Conservation (phyloP, 2,888 invertebrate species). For the Steinernema hermaphroditum region DNA sequence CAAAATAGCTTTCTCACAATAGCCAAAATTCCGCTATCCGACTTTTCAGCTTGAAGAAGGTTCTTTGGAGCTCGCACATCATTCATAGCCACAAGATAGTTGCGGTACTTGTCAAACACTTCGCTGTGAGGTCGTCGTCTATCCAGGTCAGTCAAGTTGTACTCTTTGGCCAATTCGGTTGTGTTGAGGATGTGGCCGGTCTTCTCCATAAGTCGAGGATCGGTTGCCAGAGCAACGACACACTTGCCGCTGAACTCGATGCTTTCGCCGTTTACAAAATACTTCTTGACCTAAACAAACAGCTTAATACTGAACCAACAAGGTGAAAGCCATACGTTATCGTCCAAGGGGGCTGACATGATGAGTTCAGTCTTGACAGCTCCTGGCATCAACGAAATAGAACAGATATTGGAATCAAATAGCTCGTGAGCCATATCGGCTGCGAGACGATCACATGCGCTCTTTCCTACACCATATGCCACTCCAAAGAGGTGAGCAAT, state of each 20-base stretch:
- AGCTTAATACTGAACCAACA: background rate
- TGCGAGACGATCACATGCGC: constrained; percentile 68
- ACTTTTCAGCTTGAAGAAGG: background rate
- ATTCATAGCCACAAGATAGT: background rate
- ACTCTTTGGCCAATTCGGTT: constrained; percentile 65
- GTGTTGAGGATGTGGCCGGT: constrained; percentile 64
- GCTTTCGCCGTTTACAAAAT: constrained; percentile 43
- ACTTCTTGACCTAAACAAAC: constrained; percentile 16
- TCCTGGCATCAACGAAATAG: constrained; percentile 69
- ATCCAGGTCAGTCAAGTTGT: constrained; percentile 66
- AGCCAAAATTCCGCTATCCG: too few relatives aligned
- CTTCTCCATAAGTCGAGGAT: constrained; percentile 62
- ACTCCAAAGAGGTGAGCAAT: constrained; percentile 68
- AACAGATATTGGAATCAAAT: constrained; percentile 57
- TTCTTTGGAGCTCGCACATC: constrained; percentile 15
- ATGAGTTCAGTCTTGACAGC: constrained; percentile 66
- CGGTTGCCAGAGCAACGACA: constrained; percentile 59
- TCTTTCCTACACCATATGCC: constrained; percentile 69
- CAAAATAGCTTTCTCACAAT: too few relatives aligned
- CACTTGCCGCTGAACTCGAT: constrained; percentile 53
- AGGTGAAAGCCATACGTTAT: background rate
- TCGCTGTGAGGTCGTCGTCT: constrained; percentile 47
- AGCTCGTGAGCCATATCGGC: constrained; percentile 69
- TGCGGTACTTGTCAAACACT: background rate
- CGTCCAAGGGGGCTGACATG: constrained; percentile 26